Conservation (phyloP, 2,888 invertebrate genomes). For the Exocentrus adspersus region DNA sequence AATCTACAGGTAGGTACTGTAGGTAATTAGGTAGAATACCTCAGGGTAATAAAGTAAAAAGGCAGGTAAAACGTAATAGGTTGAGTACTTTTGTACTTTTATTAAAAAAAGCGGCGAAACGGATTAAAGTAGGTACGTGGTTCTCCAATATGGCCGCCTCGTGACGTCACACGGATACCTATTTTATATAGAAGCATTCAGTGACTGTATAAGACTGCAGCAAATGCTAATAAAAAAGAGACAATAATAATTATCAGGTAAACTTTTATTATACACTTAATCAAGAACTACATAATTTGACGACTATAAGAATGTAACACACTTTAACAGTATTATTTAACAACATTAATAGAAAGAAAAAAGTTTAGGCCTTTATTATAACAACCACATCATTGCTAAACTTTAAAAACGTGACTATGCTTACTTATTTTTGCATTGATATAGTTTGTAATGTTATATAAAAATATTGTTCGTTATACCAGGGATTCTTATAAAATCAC, state of each 20-base stretch:
- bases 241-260: constrained; percentile 25
- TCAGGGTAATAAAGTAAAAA: no score
- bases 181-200: no score
- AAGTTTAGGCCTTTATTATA: constrained; percentile 54
- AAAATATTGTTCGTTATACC: constrained; percentile 36
- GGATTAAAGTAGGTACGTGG: no score
- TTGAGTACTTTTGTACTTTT: no score
- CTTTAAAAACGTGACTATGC: constrained; percentile 31
- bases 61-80: no score
- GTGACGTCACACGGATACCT: no score
- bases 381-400: constrained; percentile 46
- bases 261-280: constrained; percentile 57
- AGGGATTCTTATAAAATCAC: constrained; percentile 32
- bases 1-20: no score
- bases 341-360: constrained; percentile 58
- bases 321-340: constrained; percentile 56
- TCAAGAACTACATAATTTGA: constrained; percentile 58
- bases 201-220: no score
- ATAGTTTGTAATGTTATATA: constrained; percentile 35
- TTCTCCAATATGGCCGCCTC: no score
- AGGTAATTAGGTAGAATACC: no score
- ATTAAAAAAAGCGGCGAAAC: no score
- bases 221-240: no score
- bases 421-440: constrained; percentile 38
- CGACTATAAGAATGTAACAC: constrained; percentile 57